These are phyloP conservation scores for Polypterus senegalus DNA, from an alignment of 2,113 vertebrate species.

Conservation along the genomic window DNA sequence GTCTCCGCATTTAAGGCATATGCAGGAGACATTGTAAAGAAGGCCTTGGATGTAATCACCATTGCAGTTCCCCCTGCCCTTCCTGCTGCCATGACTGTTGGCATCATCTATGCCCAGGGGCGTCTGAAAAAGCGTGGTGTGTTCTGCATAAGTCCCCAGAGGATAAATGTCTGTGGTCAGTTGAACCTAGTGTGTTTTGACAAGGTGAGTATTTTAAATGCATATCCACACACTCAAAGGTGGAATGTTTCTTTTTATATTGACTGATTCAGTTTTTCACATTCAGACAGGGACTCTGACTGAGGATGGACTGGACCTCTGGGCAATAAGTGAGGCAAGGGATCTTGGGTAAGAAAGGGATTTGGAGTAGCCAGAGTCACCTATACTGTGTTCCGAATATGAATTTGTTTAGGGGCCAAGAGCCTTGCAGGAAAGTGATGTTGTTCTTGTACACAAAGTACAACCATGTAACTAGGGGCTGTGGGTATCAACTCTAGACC, in stretches of 20 bases:
- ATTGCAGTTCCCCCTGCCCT: constrained; percentile 60
- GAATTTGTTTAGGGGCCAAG: too few species aligned
- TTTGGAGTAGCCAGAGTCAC: too few species aligned
- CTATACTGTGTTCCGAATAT: too few species aligned
- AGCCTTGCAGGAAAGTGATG: too few species aligned
- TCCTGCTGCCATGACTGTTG: constrained; percentile 56
- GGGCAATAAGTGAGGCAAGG: constrained; percentile 31
- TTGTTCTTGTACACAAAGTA: too few species aligned
- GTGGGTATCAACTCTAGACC: too few species aligned
- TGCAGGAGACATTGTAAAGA: constrained; percentile 46
- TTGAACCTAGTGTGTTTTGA: constrained; percentile 65
- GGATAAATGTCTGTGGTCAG: constrained; percentile 60
- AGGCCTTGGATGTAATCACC: constrained; percentile 57
- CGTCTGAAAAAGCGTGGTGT: constrained; percentile 55
- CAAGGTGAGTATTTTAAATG: constrained; percentile 38
- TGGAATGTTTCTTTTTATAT: too few species aligned
- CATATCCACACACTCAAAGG: too few species aligned
- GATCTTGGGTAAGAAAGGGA: too few species aligned
- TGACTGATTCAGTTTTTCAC: constrained; percentile 18
- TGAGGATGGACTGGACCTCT: constrained; percentile 57
- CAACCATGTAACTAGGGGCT: too few species aligned
- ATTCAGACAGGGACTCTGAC: constrained; percentile 64
- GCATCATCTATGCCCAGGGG: constrained; percentile 55
- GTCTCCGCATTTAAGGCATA: constrained; percentile 27
- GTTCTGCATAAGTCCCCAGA: constrained; percentile 62